These are phyloP conservation scores for Barypeithes pellucidus DNA, from an alignment of 2,888 invertebrate species.

Conservation along the genomic window DNA sequence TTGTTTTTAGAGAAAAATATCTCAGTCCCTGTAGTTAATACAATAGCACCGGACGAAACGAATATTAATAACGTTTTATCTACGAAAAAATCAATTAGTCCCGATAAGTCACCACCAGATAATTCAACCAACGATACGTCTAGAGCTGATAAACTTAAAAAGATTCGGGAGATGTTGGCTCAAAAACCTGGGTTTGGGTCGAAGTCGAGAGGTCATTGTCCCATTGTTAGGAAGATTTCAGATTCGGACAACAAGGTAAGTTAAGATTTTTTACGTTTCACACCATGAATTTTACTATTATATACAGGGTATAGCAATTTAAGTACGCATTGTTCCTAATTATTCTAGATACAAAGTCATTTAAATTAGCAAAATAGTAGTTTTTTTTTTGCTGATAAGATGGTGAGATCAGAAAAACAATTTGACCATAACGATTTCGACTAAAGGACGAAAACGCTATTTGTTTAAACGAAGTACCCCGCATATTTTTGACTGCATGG, in stretches of 20 bases:
- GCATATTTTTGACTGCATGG: no score
- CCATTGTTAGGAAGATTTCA: constrained; percentile 81
- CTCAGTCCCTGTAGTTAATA: constrained; percentile 1
- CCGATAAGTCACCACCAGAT: constrained; percentile 58
- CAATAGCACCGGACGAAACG: constrained; percentile 14
- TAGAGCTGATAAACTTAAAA: constrained; percentile 78
- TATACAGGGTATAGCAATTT: no score
- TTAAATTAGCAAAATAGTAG: no score
- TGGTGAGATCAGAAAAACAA: no score
- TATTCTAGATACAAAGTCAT: no score
- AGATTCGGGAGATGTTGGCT: constrained; percentile 81
- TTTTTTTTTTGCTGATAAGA: no score
- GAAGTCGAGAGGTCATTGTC: constrained; percentile 74
- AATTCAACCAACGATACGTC: constrained; percentile 48
- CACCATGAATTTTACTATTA: no score
- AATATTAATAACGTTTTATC: constrained; percentile 37
- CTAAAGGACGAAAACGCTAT: no score
- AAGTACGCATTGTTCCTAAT: no score
- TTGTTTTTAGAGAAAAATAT: constrained; percentile 34
- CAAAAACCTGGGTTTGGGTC: constrained; percentile 80
- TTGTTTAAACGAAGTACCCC: no score
- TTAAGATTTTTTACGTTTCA: no score
- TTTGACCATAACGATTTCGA: no score
- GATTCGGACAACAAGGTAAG: constrained; percentile 71
- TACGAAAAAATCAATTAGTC: constrained; percentile 24